Conservation (phyloP, 2,888 invertebrate species). For the Formica aserva region DNA sequence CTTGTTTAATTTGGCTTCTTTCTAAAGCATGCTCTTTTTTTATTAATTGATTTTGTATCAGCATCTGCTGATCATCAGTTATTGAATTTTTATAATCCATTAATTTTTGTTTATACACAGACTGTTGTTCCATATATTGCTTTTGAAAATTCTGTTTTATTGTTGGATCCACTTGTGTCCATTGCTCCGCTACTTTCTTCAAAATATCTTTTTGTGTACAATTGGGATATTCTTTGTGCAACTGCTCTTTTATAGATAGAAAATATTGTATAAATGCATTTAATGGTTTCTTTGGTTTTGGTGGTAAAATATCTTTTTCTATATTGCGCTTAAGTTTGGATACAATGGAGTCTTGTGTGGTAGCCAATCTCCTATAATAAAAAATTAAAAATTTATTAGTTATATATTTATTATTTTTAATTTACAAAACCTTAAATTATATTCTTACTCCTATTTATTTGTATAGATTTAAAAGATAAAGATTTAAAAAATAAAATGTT, state of each 20-base stretch:
- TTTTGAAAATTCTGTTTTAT: constrained; percentile 15
- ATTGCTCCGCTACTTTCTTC: constrained; percentile 20
- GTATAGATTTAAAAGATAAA: not conserved
- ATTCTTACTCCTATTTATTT: not conserved
- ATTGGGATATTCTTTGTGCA: constrained; percentile 19
- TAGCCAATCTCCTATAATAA: constrained; percentile 23
- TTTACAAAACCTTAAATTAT: not conserved
- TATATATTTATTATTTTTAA: too few relatives aligned
- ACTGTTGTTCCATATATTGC: constrained; percentile 13
- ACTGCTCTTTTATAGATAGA: not conserved
- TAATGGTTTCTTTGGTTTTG: constrained; percentile 39
- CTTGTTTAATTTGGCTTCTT: constrained; percentile 16
- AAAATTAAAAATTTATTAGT: not conserved
- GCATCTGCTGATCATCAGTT: not conserved
- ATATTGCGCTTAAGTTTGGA: not conserved
- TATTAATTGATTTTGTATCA: not conserved
- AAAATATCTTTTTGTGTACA: not conserved
- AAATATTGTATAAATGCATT: constrained; percentile 11
- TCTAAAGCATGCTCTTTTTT: not conserved
- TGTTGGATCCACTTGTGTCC: not conserved
- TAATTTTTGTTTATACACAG: constrained; percentile 41
- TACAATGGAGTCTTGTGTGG: not conserved
- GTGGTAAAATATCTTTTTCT: constrained; percentile 15
- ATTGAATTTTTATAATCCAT: constrained; percentile 34
- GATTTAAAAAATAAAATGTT: constrained; percentile 1